These are phyloP conservation scores for Drosophila chauvacae DNA, from an alignment of 1,140 invertebrate genomes.

Conservation along the genomic window DNA sequence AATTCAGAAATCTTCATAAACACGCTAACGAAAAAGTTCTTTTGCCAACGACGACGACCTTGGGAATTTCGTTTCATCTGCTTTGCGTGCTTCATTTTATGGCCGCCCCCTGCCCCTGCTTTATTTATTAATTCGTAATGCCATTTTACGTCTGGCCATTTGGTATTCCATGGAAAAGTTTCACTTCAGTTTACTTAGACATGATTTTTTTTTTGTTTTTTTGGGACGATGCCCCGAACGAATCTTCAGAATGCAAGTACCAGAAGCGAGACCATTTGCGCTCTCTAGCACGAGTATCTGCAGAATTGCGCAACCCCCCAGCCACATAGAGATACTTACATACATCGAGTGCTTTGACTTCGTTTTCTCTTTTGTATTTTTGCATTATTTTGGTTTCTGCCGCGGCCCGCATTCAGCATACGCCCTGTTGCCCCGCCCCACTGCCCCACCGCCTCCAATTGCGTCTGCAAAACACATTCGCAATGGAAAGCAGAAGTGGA, in stretches of 20 bases:
- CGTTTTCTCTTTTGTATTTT: slow-evolving; percentile 22
- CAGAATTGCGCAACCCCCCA: slow-evolving; percentile 41
- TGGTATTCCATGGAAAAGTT: slow-evolving; percentile 41
- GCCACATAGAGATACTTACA: slow-evolving; percentile 5
- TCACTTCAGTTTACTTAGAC: slow-evolving; percentile 27
- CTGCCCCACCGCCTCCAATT: slow-evolving; percentile 4
- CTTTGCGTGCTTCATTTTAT: slow-evolving; percentile 37
- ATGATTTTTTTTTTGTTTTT: not conserved
- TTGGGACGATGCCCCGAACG: slow-evolving; percentile 15
- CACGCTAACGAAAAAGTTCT: slow-evolving; percentile 69
- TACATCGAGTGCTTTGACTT: slow-evolving; percentile 38
- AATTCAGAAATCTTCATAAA: slow-evolving; percentile 61
- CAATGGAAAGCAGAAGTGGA: slow-evolving; percentile 64
- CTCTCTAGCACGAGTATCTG: slow-evolving; percentile 27
- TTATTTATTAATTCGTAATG: slow-evolving; percentile 71
- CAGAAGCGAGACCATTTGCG: slow-evolving; percentile 25
- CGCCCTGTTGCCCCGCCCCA: slow-evolving; percentile 15
- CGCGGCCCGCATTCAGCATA: slow-evolving; percentile 23
- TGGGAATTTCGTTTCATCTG: slow-evolving; percentile 62
- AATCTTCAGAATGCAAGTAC: slow-evolving; percentile 40
- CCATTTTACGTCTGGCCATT: slow-evolving; percentile 54
- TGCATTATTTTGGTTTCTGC: slow-evolving; percentile 45
- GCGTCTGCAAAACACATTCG: slow-evolving; percentile 68
- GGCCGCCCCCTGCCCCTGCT: slow-evolving; percentile 18
- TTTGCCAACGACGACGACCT: slow-evolving; percentile 54